Percentiles rank a stretch among this genome's conserved stretches.
Evolutionary conservation across 2,888 invertebrate species (phyloP).

Genomic region (Apamea crenata): DNA sequence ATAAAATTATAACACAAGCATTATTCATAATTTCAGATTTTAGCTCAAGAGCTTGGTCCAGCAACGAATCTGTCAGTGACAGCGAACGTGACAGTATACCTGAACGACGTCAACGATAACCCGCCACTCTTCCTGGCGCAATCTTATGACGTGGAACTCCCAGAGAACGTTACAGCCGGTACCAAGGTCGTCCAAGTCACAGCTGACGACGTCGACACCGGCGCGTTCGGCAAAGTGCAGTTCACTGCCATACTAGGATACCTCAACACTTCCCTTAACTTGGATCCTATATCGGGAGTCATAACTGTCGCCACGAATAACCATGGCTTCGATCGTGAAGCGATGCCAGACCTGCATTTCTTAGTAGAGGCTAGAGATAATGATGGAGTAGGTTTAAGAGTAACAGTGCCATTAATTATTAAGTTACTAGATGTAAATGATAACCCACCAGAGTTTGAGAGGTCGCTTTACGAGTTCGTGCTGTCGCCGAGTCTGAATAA

Average conservation of each 20-base stretch:
- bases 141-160: constrained; percentile 93
- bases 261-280: constrained; percentile 94
- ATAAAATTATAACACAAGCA: background rate
- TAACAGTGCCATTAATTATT: constrained; percentile 93
- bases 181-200: constrained; percentile 93
- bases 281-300: constrained; percentile 94
- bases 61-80: constrained; percentile 93
- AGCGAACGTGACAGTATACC: constrained; percentile 94
- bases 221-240: constrained; percentile 93
- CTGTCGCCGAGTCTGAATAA: constrained; percentile 93
- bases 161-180: constrained; percentile 95
- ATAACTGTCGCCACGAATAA: constrained; percentile 95
- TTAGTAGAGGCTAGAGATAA: constrained; percentile 97
- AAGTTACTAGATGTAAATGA: constrained; percentile 96
- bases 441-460: constrained; percentile 95
- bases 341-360: constrained; percentile 93
- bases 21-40: constrained; percentile 88
- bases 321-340: constrained; percentile 95
- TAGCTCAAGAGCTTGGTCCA: constrained; percentile 95
- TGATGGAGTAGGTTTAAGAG: constrained; percentile 94
- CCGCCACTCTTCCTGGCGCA: constrained; percentile 94
- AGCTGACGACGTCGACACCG: constrained; percentile 95
- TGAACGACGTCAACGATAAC: constrained; percentile 97
- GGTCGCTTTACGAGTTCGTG: constrained; percentile 94
- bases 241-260: constrained; percentile 95